phyloP scores from a whole-genome alignment of 2,888 invertebrate species.

The Meloe dianella region DNA sequence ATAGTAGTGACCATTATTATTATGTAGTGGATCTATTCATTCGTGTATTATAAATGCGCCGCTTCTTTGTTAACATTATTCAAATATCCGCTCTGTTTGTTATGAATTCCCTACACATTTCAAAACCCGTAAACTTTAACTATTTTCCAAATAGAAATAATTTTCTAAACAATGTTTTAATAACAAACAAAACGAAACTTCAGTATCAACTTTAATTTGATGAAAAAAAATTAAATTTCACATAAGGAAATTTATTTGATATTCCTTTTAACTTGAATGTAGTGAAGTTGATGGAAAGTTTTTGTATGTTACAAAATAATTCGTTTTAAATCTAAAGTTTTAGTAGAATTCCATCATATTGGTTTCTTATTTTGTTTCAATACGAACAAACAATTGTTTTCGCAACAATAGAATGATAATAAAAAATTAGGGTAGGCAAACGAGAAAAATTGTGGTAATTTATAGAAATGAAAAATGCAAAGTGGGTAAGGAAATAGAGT shows the following conservation, averaged over 20 bases:
- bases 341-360: no score
- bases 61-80: no score
- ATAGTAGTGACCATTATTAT: no score
- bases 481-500: slow-evolving; percentile 23
- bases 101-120: no score
- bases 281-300: not conserved
- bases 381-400: no score
- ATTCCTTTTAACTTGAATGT: not conserved
- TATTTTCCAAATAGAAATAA: not conserved
- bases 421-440: not conserved
- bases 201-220: not conserved
- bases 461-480: not conserved
- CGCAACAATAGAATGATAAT: not conserved
- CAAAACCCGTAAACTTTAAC: no score
- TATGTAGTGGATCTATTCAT: no score
- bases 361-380: no score
- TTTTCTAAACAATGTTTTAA: not conserved
- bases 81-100: no score
- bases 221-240: not conserved
- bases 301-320: not conserved
- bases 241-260: no score
- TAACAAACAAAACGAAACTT: not conserved
- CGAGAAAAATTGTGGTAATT: not conserved
- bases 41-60: not conserved
- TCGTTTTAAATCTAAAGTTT: not conserved